Evolutionary conservation across 53 echinoderm and acorn worm genomes (phyloP), one percentile per base, ranked within the genome.

Genomic region (Zoroaster sp.): DNA sequence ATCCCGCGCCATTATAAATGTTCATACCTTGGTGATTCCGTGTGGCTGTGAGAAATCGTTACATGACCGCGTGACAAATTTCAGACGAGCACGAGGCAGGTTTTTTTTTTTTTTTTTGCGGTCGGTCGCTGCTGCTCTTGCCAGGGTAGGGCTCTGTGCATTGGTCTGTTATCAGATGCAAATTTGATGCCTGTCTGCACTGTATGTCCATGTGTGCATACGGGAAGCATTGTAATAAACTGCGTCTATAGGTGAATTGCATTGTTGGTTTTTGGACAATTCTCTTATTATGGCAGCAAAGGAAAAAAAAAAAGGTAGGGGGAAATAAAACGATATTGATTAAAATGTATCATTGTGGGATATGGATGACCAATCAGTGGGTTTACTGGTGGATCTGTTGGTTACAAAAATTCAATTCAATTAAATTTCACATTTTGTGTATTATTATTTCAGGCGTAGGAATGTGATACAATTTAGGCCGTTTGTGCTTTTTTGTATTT

Each of bases 21-120:
- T 80, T 66, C 80, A 80, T 80, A 80, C 80, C 55, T 66, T 65
- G 80, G 14, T 66, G 66, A 33, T 59, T 65, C 63, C 65, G 37
- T 14, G 40, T 40, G 66, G 23, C 65, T 40, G 65, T 40, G 80
- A 80, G 32, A 65, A 80, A 66, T 65, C 39, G 28, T 38, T 23
- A 32, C 66, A 21, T 21, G 20, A 40, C 28, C 40, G 31, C 39
- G 20, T 65, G 80, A 80, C 63, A 78, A 78, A 55, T 80, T 66
- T 66, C 15, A 40, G 37, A 40, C 63, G 21, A 28, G 63, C 63
- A 38, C 40, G 66, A 66, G 80, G 41, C 66, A 80, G 0, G 25
- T 25, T 11, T n/a, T n/a, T n/a, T n/a, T n/a, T n/a, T n/a, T n/a
- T n/a, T n/a, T n/a, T n/a, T 80, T 80, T 55, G 65, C 25, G 32